Evolutionary conservation across 2,888 invertebrate genomes (phyloP), one percentile per base, ranked within the genome.

Genomic region (Coremacera marginata): DNA sequence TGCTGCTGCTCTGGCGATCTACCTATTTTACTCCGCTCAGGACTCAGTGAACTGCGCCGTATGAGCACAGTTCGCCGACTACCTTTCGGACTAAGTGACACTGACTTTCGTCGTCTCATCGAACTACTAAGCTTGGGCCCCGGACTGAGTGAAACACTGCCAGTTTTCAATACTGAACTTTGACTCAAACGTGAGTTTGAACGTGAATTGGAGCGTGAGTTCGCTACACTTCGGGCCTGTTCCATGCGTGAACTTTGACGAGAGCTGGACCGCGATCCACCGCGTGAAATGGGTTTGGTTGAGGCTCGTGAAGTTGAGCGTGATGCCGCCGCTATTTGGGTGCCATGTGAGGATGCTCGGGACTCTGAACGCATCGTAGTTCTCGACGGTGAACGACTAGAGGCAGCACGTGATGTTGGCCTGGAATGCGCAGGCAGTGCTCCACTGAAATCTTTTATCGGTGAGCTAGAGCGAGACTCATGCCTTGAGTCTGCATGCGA

Each of bases 31-130:
- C 72, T 75, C 27, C 80, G 79, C 1, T 79, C 80, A 0, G 88
- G 87, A 78, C 88, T 89, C 9, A 85, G 76, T 0, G 89, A 87
- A 65, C 84, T 84, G 75, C 85, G 80, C 4, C 86, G 81, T 0
- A 73, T 76, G 2, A 52, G 8, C 4, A 52, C n/a, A 52, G 5
- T 25, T 34, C 57, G 77, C 37, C 81, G 77, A 60, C 78, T 82
- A 0, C 79, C 75, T 49, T 75, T 79, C 0, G 88, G 86, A 77
- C 88, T 88, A 8, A 83, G 79, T 0, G 89, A 89, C 25, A 85
- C 80, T 5, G 89, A 86, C 81, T 87, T 86, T 63, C 86, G 80
- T 0, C 85, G 82, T n/a, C 79, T 81, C 0, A 82, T 80, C 1
- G 79, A 72, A 11, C 55, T 83, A 19, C 80, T 75, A 3, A 82